These are phyloP conservation scores for Limnephilus rhombicus DNA, from an alignment of 2,888 invertebrate genomes.

Conservation along the genomic window DNA sequence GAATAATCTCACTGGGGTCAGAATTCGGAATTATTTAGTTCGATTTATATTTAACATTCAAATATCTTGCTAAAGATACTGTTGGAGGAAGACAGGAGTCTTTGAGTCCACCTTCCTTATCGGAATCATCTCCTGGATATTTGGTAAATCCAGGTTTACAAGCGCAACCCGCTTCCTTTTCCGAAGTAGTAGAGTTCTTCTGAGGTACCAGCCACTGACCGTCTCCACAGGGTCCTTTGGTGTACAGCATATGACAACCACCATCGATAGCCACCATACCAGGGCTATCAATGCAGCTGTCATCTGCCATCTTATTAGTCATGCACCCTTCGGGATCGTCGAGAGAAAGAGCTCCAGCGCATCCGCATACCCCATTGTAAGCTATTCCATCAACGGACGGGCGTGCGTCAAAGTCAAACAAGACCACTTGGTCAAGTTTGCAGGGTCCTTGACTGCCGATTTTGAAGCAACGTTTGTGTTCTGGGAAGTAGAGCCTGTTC, in stretches of 20 bases:
- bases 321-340: conserved; percentile 70
- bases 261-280: conserved; percentile 83
- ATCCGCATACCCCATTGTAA: conserved; percentile 90
- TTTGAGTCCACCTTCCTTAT: conserved; percentile 70
- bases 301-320: conserved; percentile 68
- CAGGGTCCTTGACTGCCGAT: conserved; percentile 90
- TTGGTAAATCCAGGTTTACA: conserved; percentile 83
- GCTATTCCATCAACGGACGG: conserved; percentile 89
- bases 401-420: conserved; percentile 88
- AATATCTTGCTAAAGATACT: conserved; percentile 81
- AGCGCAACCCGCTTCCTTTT: conserved; percentile 79
- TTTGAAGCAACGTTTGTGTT: conserved; percentile 85
- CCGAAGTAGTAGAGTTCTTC: conserved; percentile 67
- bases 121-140: conserved; percentile 69
- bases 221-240: conserved; percentile 86
- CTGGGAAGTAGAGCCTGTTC: conserved; percentile 87
- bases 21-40: not conserved
- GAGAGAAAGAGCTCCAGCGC: conserved; percentile 75
- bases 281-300: conserved; percentile 78
- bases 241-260: conserved; percentile 87
- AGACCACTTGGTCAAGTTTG: conserved; percentile 83
- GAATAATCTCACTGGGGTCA: conserved; percentile 48
- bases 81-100: conserved; percentile 80
- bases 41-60: conserved; percentile 74
- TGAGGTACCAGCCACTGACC: conserved; percentile 78